Evolutionary conservation across 2,888 invertebrate species (phyloP).

Genomic region (Antheraea yamamai): DNA sequence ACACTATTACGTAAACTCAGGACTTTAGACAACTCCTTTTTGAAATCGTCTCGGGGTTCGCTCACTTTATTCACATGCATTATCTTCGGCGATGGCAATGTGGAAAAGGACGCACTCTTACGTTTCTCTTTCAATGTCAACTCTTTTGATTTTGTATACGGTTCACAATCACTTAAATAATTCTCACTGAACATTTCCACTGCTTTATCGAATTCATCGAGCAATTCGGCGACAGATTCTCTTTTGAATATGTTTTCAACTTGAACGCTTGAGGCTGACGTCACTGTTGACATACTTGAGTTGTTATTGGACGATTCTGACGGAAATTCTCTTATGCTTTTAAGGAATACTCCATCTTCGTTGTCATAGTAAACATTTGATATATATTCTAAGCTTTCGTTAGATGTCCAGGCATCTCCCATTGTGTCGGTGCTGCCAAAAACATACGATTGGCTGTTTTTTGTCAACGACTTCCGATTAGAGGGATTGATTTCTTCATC

Average conservation of each 20-base stretch:
- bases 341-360: constrained; percentile 61
- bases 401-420: constrained; percentile 64
- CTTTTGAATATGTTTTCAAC: constrained; percentile 60
- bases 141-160: constrained; percentile 60
- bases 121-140: constrained; percentile 54
- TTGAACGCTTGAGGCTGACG: constrained; percentile 62
- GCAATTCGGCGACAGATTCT: constrained; percentile 64
- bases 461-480: constrained; percentile 37
- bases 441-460: constrained; percentile 57
- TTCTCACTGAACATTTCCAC: constrained; percentile 74
- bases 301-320: constrained; percentile 57
- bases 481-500: constrained; percentile 46
- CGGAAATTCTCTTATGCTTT: constrained; percentile 63
- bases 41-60: constrained; percentile 70
- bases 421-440: constrained; percentile 65
- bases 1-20: constrained; percentile 52
- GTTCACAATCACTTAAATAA: constrained; percentile 73
- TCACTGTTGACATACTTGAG: constrained; percentile 62
- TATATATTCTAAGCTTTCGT: constrained; percentile 67
- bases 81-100: constrained; percentile 67
- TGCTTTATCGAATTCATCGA: constrained; percentile 69
- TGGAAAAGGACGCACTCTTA: constrained; percentile 66
- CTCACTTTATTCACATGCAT: constrained; percentile 64
- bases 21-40: constrained; percentile 58
- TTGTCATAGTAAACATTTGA: constrained; percentile 67